Conservation (phyloP, 1,140 invertebrate species). For the Popillia japonica region DNA sequence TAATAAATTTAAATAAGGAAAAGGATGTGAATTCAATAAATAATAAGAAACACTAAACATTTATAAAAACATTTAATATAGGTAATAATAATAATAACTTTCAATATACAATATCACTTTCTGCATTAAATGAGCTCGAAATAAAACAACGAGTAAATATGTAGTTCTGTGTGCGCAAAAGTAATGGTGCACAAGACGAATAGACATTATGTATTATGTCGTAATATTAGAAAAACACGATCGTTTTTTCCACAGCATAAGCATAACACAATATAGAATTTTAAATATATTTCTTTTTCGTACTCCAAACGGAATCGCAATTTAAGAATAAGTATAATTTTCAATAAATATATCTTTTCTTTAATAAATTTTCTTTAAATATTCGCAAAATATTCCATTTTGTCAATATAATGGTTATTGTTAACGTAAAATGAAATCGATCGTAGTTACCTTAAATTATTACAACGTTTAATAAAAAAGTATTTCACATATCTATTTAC, state of each 20-base stretch:
- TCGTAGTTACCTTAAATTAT: too few species aligned
- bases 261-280: not conserved
- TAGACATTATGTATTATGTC: not conserved
- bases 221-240: not conserved
- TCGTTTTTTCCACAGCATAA: not conserved
- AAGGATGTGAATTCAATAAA: not conserved
- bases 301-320: too few species aligned
- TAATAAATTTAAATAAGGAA: too few species aligned
- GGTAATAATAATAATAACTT: not conserved
- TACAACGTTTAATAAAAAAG: too few species aligned
- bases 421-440: too few species aligned
- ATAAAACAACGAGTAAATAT: conserved; percentile 1
- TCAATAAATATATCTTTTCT: conserved; percentile 1
- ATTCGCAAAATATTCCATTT: too few species aligned
- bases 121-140: conserved; percentile 12
- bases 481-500: too few species aligned
- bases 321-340: too few species aligned
- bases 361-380: too few species aligned
- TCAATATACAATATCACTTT: conserved; percentile 29
- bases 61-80: conserved; percentile 33
- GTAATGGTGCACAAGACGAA: conserved; percentile 9
- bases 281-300: not conserved
- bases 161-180: conserved; percentile 15
- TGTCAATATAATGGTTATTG: too few species aligned
- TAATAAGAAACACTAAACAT: not conserved